phyloP scores from a whole-genome alignment of 2,113 vertebrate species.

The Phocoena phocoena region DNA sequence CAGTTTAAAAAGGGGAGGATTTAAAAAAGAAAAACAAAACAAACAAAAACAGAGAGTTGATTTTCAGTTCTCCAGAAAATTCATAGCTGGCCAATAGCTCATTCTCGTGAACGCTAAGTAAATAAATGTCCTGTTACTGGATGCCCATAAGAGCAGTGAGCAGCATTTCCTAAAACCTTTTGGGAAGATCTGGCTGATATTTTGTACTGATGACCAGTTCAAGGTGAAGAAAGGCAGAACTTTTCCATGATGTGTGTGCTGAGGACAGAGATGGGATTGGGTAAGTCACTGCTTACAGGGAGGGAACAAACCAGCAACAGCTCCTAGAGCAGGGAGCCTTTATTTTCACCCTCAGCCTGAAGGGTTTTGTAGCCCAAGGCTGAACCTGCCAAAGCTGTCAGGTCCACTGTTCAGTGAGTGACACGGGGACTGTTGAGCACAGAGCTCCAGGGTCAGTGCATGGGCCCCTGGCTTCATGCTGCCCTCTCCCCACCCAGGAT shows the following conservation, averaged over 20 bases:
- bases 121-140: not conserved
- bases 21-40: not conserved
- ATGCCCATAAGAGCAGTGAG: not conserved
- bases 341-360: constrained; percentile 52
- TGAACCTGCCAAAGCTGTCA: not conserved
- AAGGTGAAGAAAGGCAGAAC: constrained; percentile 60
- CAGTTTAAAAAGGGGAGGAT: not conserved
- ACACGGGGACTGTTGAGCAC: not conserved
- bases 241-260: constrained; percentile 24
- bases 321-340: not conserved
- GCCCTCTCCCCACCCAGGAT: not conserved
- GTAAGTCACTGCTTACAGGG: not conserved
- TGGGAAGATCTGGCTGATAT: not conserved
- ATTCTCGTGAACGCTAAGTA: not conserved
- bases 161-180: not conserved
- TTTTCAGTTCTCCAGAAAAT: not conserved
- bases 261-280: not conserved
- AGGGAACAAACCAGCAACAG: not conserved
- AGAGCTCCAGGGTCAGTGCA: not conserved
- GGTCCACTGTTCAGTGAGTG: not conserved
- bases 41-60: not conserved
- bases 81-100: not conserved
- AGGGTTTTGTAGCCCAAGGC: not conserved
- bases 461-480: not conserved
- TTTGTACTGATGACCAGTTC: not conserved